These are phyloP conservation scores for Chironomus striatipennis DNA, from an alignment of 1,140 invertebrate genomes.

Conservation along the genomic window DNA sequence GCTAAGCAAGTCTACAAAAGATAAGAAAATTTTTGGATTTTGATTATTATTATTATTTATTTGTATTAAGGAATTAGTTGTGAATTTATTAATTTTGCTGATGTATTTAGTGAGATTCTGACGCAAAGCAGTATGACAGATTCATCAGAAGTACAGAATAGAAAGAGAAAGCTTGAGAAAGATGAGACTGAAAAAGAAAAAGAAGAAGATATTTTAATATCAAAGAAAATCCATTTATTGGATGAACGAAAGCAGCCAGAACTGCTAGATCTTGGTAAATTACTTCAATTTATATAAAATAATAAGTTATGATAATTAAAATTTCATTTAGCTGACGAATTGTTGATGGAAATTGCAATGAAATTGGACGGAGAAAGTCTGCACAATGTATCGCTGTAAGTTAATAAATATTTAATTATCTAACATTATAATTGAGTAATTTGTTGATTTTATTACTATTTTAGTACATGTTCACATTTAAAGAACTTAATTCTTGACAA, in stretches of 20 bases:
- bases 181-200: neutral
- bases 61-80: neutral
- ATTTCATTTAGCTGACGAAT: conserved; percentile 42
- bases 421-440: neutral
- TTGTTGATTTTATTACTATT: conserved; percentile 24
- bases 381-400: conserved; percentile 43
- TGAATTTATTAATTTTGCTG: neutral
- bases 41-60: neutral
- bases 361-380: conserved; percentile 43
- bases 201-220: neutral
- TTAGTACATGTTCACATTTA: conserved; percentile 43
- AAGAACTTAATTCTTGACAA: conserved; percentile 42
- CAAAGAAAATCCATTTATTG: neutral
- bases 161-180: conserved; percentile 4
- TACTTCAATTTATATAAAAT: no score
- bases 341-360: conserved; percentile 45
- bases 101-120: neutral
- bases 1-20: neutral
- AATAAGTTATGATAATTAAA: no score
- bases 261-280: conserved; percentile 29
- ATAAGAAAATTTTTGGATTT: neutral
- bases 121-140: neutral
- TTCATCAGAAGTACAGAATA: neutral
- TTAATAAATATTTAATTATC: conserved; percentile 24
- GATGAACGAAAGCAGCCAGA: neutral